Evolutionary conservation across 1,140 invertebrate genomes (phyloP), one percentile per base, ranked within the genome.

Genomic region (Platyscapa corneri): DNA sequence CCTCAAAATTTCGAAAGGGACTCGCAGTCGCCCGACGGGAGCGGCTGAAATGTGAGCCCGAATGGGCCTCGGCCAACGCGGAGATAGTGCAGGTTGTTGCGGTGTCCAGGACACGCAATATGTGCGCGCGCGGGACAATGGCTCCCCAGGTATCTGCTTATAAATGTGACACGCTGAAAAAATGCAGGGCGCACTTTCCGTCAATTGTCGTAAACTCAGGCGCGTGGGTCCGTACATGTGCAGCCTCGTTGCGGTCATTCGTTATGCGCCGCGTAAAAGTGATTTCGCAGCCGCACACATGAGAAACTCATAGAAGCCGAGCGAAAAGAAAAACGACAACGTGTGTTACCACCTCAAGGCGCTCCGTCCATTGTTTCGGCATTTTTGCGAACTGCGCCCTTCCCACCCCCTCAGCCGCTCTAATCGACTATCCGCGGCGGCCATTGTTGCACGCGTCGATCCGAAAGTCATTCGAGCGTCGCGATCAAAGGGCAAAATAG

Each of bases 1-100:
- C 56, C 3, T 60, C 56, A 60, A 60, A 70, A 30, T 79, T 79
- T 79, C 53, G 77, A 64, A 53, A 64, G 56, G 53, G 34, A 23
- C 46, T 23, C 20, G 34, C 53, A 49, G 23, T 23, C 3, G 27
- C 23, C 27, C 32, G 1, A 37, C 8, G 67, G 67, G 67, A 79
- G 77, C 53, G 56, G 64, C 39, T 81, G 60, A 46, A 81, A 81
- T n/a, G 64, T 49, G 39, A 67, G 64, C 30, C 64, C 39, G 37
- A 49, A 39, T 32, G 64, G 12, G 34, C 8, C 77, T 30, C 3
- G 30, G 46, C 12, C 77, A 34, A 23, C 67, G 20, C 32, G 34
- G 14, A 32, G 64, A 64, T 67, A 70, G 3, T 37, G 32, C 20
- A 5, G 1, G 8, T 23, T 70, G 6, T 37, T 70, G 2, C 6